Evolutionary conservation across 2,113 vertebrate genomes (phyloP).

Genomic region (Strix aluco): DNA sequence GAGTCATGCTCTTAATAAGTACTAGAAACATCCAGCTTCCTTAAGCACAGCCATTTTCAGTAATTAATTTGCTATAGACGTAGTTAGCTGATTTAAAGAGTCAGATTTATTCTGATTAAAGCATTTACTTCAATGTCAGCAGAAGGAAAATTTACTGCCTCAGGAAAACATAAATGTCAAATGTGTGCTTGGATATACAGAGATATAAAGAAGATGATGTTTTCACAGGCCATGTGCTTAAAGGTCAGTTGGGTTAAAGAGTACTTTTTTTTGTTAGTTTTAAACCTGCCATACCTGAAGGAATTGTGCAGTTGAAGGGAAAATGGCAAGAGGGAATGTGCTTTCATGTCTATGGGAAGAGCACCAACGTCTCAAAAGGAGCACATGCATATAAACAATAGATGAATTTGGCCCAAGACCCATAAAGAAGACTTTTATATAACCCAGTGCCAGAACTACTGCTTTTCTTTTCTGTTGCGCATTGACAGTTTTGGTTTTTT

Average conservation of each 20-base stretch:
- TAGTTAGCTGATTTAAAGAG: slow-evolving; percentile 41
- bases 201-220: slow-evolving; percentile 60
- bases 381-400: neutral
- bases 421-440: neutral
- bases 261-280: slow-evolving; percentile 11
- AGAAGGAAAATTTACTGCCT: slow-evolving; percentile 43
- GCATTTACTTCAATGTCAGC: slow-evolving; percentile 12
- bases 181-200: slow-evolving; percentile 40
- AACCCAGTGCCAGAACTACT: neutral
- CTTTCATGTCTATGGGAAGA: neutral
- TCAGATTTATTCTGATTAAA: slow-evolving; percentile 61
- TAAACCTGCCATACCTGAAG: slow-evolving; percentile 33
- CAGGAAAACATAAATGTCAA: slow-evolving; percentile 63
- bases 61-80: slow-evolving; percentile 35
- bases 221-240: slow-evolving; percentile 52
- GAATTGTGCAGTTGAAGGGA: slow-evolving; percentile 8
- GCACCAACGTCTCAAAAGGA: neutral
- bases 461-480: neutral
- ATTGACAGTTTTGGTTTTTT: neutral
- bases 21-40: neutral
- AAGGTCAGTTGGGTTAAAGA: slow-evolving; percentile 29
- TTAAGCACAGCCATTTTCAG: neutral
- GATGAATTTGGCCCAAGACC: neutral
- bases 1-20: neutral
- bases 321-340: neutral